Percentiles rank a stretch among this genome's conserved stretches.
These are phyloP conservation scores for Onychostruthus taczanowskii DNA, from an alignment of 2,113 vertebrate species.

Conservation along the genomic window DNA sequence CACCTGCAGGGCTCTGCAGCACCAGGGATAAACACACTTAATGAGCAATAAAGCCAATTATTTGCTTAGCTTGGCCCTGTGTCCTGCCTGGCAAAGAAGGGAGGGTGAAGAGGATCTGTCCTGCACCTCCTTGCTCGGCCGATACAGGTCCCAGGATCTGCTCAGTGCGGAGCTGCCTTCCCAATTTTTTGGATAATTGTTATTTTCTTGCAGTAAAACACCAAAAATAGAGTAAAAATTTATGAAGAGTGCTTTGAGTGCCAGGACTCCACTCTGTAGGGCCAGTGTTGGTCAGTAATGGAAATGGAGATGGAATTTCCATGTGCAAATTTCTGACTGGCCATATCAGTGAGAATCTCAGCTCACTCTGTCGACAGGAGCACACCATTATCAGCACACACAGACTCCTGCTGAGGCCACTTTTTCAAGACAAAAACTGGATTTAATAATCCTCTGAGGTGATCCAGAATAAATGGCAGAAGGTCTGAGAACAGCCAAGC, in stretches of 20 bases:
- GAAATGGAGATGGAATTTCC: not conserved
- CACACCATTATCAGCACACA: not conserved
- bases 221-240: not conserved
- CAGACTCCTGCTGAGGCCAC: not conserved
- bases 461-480: not conserved
- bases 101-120: not conserved
- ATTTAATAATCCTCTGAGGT: not conserved
- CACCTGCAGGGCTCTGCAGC: not conserved
- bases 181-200: not conserved
- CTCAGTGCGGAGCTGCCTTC: not conserved
- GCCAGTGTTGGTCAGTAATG: not conserved
- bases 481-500: not conserved
- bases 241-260: not conserved
- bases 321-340: not conserved
- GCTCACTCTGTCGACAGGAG: rapidly evolving
- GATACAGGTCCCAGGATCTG: not conserved
- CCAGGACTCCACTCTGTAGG: not conserved
- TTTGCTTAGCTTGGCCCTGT: not conserved
- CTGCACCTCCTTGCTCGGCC: not conserved
- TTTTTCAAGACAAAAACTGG: not conserved
- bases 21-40: not conserved
- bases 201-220: not conserved
- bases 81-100: not conserved
- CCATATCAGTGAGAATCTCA: not conserved
- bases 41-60: not conserved